Conservation (phyloP, 2,113 vertebrate species). For the Aplodontia rufa region DNA sequence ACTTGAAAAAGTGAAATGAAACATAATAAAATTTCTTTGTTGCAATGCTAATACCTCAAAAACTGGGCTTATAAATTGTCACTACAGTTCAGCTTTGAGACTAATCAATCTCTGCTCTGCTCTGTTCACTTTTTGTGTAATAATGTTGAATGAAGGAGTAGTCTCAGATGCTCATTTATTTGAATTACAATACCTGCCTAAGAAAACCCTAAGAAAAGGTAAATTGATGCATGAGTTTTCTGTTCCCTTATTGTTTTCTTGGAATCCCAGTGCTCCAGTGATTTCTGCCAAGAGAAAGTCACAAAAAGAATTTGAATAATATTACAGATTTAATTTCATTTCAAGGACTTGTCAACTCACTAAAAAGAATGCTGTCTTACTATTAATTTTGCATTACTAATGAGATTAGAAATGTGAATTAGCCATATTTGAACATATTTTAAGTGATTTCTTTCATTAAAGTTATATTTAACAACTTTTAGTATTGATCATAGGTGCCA, state of each 20-base stretch:
- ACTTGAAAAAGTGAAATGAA: slow-evolving; percentile 67
- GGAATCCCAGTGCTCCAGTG: neutral
- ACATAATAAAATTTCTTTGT: slow-evolving; percentile 45
- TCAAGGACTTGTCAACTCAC: slow-evolving; percentile 32
- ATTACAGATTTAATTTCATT: slow-evolving; percentile 53
- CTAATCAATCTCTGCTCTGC: slow-evolving; percentile 53
- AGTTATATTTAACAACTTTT: slow-evolving; percentile 8
- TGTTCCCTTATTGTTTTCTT: slow-evolving; percentile 51
- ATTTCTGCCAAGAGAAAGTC: slow-evolving; percentile 24
- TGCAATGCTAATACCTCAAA: slow-evolving; percentile 48
- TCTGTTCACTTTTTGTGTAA: slow-evolving; percentile 46
- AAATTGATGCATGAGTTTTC: slow-evolving; percentile 35
- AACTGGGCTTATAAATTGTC: slow-evolving; percentile 32
- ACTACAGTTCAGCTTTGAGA: slow-evolving; percentile 17
- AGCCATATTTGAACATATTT: neutral
- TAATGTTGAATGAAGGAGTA: slow-evolving; percentile 34
- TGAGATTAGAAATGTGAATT: neutral
- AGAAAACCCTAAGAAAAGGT: slow-evolving; percentile 46
- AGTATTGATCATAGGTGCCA: neutral
- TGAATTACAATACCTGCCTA: slow-evolving; percentile 62
- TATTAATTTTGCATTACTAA: slow-evolving; percentile 32
- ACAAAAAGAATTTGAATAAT: slow-evolving; percentile 17
- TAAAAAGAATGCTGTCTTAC: slow-evolving; percentile 17
- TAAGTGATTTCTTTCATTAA: neutral
- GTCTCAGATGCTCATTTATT: slow-evolving; percentile 62